Base-by-base conservation (phyloP, 2,113 vertebrate species). In the Scartelaos histophorus region DNA sequence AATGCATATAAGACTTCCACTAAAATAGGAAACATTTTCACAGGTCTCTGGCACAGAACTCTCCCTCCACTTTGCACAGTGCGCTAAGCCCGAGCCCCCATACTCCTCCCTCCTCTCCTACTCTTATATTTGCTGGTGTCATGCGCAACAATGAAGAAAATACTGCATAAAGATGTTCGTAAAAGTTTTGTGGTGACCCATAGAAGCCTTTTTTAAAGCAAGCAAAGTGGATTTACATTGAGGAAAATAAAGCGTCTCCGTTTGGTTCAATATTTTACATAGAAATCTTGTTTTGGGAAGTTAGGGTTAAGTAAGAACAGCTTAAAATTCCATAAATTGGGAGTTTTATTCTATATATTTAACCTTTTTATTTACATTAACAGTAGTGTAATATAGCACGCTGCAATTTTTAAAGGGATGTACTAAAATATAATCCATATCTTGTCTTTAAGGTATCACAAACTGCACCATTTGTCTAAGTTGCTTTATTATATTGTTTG, bases 41-140 rank as follows among this genome's bases (percentile, higher is more conserved):
- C 81, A 90, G 70, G 86, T 93, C 93, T 95, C 93, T 90, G 90
- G 93, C 95, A 94, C 93, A 87, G 94, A 95, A 94, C 92, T 83
- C 90, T 73, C 91, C 88, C 88, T 66, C 24, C 83, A 70, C 69
- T 86, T 75, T 66, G 73, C 82, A 64, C 73, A 73, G 69, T 73
- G 22, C 25, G 22, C 73, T 58, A 69, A n/a, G 56, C 82, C 79
- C 66, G 53, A 35, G 60, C 76, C 35, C 35, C 54, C 64, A n/a
- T 68, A 47, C 1, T 66, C 68, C 62, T 69, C 76, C 21, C 73
- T 66, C 68, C 58, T 21, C 53, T 71, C 38, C 35, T 24, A 12
- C 21, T 6, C 38, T 22, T 38, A 5, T 38, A 5, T n/a, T 65
- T n/a, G 43, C 34, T 29, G 58, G 38, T 64, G 70, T 9, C 62